Evolutionary conservation across 2,113 vertebrate species (phyloP), one percentile per base, ranked within the genome.

Genomic region (Theristicus caerulescens): DNA sequence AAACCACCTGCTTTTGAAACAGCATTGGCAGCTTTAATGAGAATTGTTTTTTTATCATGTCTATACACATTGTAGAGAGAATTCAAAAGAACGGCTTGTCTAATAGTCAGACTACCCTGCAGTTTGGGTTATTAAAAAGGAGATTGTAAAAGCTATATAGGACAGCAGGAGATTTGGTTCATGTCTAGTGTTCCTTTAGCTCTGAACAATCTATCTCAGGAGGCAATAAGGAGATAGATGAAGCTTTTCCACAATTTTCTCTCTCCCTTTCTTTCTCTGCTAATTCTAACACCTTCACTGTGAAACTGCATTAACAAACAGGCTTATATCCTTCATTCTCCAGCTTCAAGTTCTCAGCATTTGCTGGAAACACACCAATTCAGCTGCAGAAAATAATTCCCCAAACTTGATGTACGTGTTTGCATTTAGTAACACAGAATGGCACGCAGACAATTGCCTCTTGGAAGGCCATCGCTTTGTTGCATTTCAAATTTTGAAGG

Each of bases 201-300:
- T 96, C 95, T 93, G 82, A 97, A 97, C 96, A 97, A 94, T 97
- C 91, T 95, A 95, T 93, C 96, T 97, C 91, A 82, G 92, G 96
- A 94, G 88, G 97, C 94, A 97, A 92, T 97, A 98, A 98, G 97
- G 82, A 98, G 96, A 97, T 96, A 97, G 97, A 96, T 88, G 94
- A 95, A 96, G 96, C 92, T 96, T 97, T 97, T 95, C 92, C 2
- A 47, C 87, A 93, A 90, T 97, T 95, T 96, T 94, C 95, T 82
- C 62, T 87, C 93, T 89, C 51, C 54, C 47, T 85, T 85, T 91
- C 88, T 96, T 88, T 95, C 88, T 90, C 64, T 92, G 91, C 95
- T 97, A 98, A 98, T 98, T 97, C 93, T 49, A 94, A 93, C 90
- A 94, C 88, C 76, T 97, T 95, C 93, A 46, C 81, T 90, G 83